Conservation (phyloP, 2,888 invertebrate genomes). For the Acronicta aceris region DNA sequence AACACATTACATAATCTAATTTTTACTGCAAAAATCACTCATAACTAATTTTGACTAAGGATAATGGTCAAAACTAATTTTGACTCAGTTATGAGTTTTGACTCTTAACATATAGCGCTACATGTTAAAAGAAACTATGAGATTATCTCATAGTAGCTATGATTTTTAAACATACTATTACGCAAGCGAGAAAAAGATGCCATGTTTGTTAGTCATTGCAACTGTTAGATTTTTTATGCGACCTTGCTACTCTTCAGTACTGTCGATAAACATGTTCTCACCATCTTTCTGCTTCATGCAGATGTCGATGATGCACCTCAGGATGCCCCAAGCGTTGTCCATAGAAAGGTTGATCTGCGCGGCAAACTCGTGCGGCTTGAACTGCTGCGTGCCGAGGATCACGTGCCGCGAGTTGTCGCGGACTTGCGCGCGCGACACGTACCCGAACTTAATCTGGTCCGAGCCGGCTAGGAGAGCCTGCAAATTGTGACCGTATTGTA, state of each 20-base stretch:
- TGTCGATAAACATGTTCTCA: slow-evolving; percentile 61
- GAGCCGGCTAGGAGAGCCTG: slow-evolving; percentile 97
- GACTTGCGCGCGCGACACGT: slow-evolving; percentile 98
- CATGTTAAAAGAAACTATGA: no score
- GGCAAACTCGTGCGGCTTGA: slow-evolving; percentile 99
- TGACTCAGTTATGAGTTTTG: no score
- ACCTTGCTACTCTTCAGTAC: no score
- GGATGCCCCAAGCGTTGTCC: slow-evolving; percentile 99
- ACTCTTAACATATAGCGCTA: no score
- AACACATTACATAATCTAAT: not conserved
- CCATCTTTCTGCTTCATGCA: slow-evolving; percentile 99
- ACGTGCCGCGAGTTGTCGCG: slow-evolving; percentile 98
- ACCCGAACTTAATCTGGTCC: slow-evolving; percentile 99
- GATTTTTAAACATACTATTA: no score
- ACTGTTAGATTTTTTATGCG: no score
- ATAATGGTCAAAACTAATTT: no score
- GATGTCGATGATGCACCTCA: slow-evolving; percentile 98
- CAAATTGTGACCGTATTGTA: not conserved
- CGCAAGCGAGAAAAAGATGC: no score
- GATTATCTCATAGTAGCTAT: no score
- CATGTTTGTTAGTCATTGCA: no score
- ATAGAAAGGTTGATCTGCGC: slow-evolving; percentile 99
- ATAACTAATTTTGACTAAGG: no score
- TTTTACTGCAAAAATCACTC: no score
- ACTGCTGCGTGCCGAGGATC: slow-evolving; percentile 98